A percentile compares a stretch with the other conserved stretches of the same genome.
Conservation (phyloP, 2,797 vertebrate species). For the Typhlichthys eigenmanni region DNA sequence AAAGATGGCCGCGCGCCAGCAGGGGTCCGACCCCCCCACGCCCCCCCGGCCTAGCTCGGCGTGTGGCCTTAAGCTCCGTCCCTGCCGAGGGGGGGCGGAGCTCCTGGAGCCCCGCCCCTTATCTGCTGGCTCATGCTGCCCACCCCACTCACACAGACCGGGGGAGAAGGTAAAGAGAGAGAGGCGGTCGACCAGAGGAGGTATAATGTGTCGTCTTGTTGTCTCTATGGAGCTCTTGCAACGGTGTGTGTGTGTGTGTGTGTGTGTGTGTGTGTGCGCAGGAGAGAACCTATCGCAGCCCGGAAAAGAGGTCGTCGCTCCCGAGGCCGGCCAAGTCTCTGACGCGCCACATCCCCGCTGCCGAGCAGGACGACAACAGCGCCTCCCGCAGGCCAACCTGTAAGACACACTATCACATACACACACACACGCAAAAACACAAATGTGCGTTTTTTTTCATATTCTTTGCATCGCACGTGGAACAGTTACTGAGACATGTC, state of each 20-base stretch:
- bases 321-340: conserved; percentile 91
- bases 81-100: conserved; percentile 72
- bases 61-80: conserved; percentile 79
- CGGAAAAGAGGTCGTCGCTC: conserved; percentile 90
- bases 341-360: conserved; percentile 85
- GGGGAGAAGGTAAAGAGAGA: conserved; percentile 61
- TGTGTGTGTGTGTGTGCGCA: conserved; percentile 50
- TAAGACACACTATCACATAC: conserved; percentile 66
- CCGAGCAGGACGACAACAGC: conserved; percentile 86
- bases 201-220: conserved; percentile 5
- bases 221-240: neutral
- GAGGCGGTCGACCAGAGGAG: neutral
- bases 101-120: conserved; percentile 71
- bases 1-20: conserved; percentile 67
- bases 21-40: conserved; percentile 53
- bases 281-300: conserved; percentile 88
- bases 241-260: conserved; percentile 1
- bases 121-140: conserved; percentile 75
- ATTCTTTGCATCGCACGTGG: neutral
- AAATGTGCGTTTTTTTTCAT: neutral
- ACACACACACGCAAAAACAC: neutral
- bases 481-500: neutral
- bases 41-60: conserved; percentile 79
- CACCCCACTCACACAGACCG: conserved; percentile 38
- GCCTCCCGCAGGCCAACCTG: conserved; percentile 85